These are phyloP conservation scores for Mnemiopsis leidyi DNA, from an alignment of 37 sponge, comb jelly and placozoan species.

Conservation along the genomic window DNA sequence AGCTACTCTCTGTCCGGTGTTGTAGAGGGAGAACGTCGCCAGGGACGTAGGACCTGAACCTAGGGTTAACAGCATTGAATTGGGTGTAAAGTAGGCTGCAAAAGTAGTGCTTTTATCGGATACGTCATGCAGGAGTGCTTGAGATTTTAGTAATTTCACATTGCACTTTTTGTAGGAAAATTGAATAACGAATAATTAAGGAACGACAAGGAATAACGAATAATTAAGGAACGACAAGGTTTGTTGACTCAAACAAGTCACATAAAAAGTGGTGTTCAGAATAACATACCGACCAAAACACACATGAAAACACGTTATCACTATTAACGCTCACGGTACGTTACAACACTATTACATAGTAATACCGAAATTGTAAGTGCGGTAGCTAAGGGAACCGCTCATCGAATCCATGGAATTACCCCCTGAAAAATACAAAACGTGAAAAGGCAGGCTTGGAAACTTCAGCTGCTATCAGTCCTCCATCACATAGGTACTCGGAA, in stretches of 20 bases:
- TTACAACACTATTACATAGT: too few relatives aligned
- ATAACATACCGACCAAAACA: too few relatives aligned
- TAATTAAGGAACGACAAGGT: too few relatives aligned
- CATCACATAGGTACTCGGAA: too few relatives aligned
- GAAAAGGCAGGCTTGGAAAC: too few relatives aligned
- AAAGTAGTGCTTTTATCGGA: not conserved
- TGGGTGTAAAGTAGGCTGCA: not conserved
- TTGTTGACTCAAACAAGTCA: too few relatives aligned
- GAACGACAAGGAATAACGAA: too few relatives aligned
- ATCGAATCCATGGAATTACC: slow-evolving; percentile 60
- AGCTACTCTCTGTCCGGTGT: slow-evolving; percentile 51
- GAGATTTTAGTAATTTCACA: too few relatives aligned
- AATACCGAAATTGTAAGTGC: slow-evolving; percentile 50
- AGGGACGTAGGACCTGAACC: slow-evolving; percentile 62
- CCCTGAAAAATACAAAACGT: slow-evolving; percentile 60
- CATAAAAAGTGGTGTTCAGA: too few relatives aligned
- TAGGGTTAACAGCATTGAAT: slow-evolving; percentile 1
- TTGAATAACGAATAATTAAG: too few relatives aligned
- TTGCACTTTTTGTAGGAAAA: too few relatives aligned
- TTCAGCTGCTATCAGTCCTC: too few relatives aligned
- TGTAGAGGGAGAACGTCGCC: slow-evolving; percentile 58
- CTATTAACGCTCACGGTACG: not conserved
- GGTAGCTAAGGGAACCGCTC: slow-evolving; percentile 65
- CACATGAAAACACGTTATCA: not conserved
- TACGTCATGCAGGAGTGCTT: not conserved